Base-by-base conservation (phyloP, 2,113 vertebrate genomes). In the Orthochromis malagaraziensis region DNA sequence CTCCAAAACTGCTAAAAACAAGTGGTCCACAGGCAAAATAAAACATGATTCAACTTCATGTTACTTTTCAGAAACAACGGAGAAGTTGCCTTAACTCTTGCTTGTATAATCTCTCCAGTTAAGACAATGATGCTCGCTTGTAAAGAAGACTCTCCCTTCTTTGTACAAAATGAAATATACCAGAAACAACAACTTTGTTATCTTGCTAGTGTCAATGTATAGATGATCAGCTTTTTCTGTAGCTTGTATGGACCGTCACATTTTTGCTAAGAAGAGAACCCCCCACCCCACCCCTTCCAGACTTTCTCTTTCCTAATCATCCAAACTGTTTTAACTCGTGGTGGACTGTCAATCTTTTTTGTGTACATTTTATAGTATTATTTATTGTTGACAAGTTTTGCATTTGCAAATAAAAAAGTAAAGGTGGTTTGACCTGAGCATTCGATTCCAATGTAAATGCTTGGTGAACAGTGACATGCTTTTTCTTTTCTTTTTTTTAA, bases 291-390 rank as follows among this genome's bases (percentile, higher is more conserved):
- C 83, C 26, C 40, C 70, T 68, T 79, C 81, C 75, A 38, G 80
- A 85, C 47, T 68, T 91, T 84, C 86, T 86, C 53, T 53, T 90
- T 89, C 92, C 83, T 75, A 79, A 88, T 89, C 92, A 93, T 94
- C 70, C 63, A 19, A 88, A 85, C 89, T 94, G 94, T 94, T 94
- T 96, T 90, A 94, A 94, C 94, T 96, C 49, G 95, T 96, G 95
- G 95, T 96, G 95, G 94, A 95, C 95, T 95, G 92, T 96, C 94
- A 91, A 96, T 93, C 91, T 95, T 95, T 77, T 97, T 96, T 96
- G 95, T 97, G 96, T 96, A 97, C 95, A 96, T 97, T 97, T 97
- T 97, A 96, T 96, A 96, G 94, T 96, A 96, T 97, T 97, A 97
- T 97, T 97, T 97, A 97, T 97, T 97, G 96, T 95, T 94, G 95